Conservation (phyloP, 2,888 invertebrate species). For the Heteromurus nitidus region DNA sequence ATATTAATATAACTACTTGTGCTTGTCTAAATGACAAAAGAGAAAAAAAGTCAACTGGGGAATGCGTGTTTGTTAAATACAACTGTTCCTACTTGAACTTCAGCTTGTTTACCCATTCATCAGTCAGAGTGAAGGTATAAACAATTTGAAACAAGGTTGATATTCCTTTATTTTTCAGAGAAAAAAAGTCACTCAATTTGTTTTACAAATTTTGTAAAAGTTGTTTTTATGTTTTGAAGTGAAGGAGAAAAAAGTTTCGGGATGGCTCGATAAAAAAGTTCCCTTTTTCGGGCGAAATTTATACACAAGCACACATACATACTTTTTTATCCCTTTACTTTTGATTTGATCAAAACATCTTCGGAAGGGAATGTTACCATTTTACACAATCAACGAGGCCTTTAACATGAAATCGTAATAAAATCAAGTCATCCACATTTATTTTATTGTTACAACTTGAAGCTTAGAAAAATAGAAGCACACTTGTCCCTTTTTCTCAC, state of each 20-base stretch:
- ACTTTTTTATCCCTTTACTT: too few relatives aligned
- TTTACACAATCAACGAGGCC: not conserved
- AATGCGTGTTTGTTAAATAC: not conserved
- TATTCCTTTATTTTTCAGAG: conserved; percentile 16
- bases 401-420: not conserved
- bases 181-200: conserved; percentile 29
- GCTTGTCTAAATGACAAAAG: not conserved
- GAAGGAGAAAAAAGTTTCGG: not conserved
- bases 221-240: conserved; percentile 13
- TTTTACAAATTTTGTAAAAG: conserved; percentile 1
- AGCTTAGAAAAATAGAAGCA: not conserved
- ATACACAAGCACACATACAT: too few relatives aligned
- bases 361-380: too few relatives aligned
- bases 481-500: not conserved
- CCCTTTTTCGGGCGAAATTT: conserved; percentile 41
- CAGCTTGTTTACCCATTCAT: conserved; percentile 51
- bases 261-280: too few relatives aligned
- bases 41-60: not conserved
- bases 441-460: conserved; percentile 7
- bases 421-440: not conserved
- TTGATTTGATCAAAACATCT: too few relatives aligned
- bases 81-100: conserved; percentile 1
- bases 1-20: conserved; percentile 9
- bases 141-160: not conserved
- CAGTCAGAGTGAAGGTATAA: too few relatives aligned